Percentiles rank a stretch among this genome's conserved stretches.
Conservation (phyloP, 2,797 vertebrate genomes). For the Mastacembelus armatus region DNA sequence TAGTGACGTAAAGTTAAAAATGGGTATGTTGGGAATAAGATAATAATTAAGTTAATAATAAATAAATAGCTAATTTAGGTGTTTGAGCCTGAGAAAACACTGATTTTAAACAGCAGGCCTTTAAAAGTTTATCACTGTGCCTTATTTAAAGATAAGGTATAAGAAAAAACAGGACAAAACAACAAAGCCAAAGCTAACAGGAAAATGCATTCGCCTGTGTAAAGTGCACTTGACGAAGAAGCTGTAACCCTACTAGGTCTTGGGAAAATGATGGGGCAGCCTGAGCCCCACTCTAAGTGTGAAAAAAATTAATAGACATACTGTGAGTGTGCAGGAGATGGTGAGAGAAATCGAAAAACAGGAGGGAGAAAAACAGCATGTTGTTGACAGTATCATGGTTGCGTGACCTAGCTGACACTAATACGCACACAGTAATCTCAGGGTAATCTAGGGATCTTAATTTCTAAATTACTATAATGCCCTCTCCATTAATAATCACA, state of each 20-base stretch:
- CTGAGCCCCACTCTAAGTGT: neutral
- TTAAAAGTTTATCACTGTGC: neutral
- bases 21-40: neutral
- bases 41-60: too few species aligned
- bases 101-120: neutral
- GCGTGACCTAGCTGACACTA: constrained; percentile 13
- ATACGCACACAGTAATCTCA: constrained; percentile 8
- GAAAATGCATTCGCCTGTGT: neutral
- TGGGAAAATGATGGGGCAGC: neutral
- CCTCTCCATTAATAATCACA: constrained; percentile 71
- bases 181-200: neutral
- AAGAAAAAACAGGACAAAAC: neutral
- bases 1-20: constrained; percentile 1
- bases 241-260: neutral
- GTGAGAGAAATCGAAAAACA: neutral
- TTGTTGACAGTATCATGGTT: constrained; percentile 37
- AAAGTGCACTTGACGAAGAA: too few species aligned
- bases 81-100: neutral
- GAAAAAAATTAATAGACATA: constrained; percentile 8
- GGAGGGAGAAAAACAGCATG: neutral
- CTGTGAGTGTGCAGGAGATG: neutral
- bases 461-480: constrained; percentile 73
- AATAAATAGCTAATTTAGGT: neutral
- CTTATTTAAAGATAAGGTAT: neutral
- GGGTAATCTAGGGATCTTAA: constrained; percentile 68